These are phyloP conservation scores for Gadopsis bispinosus DNA, from an alignment of 2,797 vertebrate genomes.

Conservation along the genomic window DNA sequence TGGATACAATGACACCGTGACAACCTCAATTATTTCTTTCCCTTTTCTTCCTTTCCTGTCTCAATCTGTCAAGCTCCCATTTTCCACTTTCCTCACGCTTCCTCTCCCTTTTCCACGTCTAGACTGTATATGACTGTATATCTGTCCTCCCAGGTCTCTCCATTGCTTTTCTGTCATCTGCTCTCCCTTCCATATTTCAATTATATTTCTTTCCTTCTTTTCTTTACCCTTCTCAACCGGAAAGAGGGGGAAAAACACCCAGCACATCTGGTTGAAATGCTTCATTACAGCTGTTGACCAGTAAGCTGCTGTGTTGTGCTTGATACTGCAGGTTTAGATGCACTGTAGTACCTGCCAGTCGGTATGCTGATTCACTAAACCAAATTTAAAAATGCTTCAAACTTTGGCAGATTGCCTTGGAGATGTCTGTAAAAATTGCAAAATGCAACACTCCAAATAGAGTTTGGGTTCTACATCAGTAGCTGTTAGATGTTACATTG, in stretches of 20 bases:
- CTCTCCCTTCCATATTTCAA: conserved; percentile 14
- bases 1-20: conserved; percentile 24
- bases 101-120: neutral
- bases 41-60: conserved; percentile 8
- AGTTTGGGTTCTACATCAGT: neutral
- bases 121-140: neutral
- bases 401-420: neutral
- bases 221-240: neutral
- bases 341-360: neutral
- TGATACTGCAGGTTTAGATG: neutral
- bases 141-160: conserved; percentile 18
- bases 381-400: neutral
- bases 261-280: neutral
- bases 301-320: neutral
- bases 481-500: neutral
- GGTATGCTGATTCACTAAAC: neutral
- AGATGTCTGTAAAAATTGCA: neutral
- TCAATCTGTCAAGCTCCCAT: conserved; percentile 24
- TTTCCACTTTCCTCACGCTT: conserved; percentile 5
- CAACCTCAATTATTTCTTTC: conserved; percentile 27
- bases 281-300: neutral
- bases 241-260: neutral
- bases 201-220: neutral
- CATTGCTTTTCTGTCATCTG: conserved; percentile 17
- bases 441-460: neutral